Evolutionary conservation across 2,113 vertebrate genomes (phyloP).

Genomic region (Eretmochelys imbricata): DNA sequence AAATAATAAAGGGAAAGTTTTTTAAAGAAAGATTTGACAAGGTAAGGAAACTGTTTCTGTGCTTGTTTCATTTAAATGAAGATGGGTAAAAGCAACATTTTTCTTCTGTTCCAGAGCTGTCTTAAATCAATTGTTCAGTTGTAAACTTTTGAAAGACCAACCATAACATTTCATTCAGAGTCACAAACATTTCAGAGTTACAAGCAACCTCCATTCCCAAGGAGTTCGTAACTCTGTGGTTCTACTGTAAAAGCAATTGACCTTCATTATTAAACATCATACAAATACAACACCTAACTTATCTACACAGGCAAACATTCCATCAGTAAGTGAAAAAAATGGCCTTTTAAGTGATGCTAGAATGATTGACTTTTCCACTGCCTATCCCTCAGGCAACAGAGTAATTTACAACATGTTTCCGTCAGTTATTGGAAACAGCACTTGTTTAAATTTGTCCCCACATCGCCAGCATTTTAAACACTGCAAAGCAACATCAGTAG

Average conservation of each 20-base stretch:
- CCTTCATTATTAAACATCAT: neutral
- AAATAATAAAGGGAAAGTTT: too few relatives aligned
- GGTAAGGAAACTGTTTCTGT: too few relatives aligned
- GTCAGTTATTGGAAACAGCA: neutral
- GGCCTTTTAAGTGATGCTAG: neutral
- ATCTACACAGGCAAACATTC: neutral
- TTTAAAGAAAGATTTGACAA: too few relatives aligned
- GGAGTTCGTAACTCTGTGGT: too few relatives aligned
- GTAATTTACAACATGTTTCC: neutral
- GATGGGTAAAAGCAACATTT: too few relatives aligned
- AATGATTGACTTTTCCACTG: neutral
- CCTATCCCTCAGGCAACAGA: neutral
- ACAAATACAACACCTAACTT: neutral
- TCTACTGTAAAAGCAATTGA: neutral
- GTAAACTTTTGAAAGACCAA: too few relatives aligned
- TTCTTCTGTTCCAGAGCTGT: too few relatives aligned
- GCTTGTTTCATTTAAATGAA: too few relatives aligned
- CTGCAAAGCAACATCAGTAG: rapidly evolving
- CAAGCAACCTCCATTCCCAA: too few relatives aligned
- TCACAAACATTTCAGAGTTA: too few relatives aligned
- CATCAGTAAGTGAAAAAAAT: neutral
- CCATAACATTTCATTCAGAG: too few relatives aligned
- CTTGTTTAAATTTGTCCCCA: neutral
- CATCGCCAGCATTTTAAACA: rapidly evolving
- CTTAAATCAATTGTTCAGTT: too few relatives aligned